phyloP scores from a whole-genome alignment of 2,113 vertebrate genomes.

The Clarias magur region DNA sequence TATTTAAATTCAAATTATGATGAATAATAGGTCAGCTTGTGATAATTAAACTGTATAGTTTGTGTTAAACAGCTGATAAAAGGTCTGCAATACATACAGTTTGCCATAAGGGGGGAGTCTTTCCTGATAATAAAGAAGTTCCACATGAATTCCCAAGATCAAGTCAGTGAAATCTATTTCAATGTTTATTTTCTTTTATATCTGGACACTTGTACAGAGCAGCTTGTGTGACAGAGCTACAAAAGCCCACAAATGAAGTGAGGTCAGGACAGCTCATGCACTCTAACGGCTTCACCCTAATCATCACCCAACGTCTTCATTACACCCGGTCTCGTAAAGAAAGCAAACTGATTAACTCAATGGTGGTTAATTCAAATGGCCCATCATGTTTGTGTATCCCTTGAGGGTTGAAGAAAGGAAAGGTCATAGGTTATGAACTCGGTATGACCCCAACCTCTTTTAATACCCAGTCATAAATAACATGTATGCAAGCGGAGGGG shows the following conservation, averaged over 20 bases:
- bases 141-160: neutral
- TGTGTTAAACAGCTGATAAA: neutral
- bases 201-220: conserved; percentile 8
- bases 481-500: neutral
- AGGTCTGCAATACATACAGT: neutral
- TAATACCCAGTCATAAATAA: conserved; percentile 34
- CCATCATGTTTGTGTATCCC: conserved; percentile 26
- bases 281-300: conserved; percentile 15
- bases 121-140: conserved; percentile 2
- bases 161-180: neutral
- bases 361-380: conserved; percentile 27
- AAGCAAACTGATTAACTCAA: conserved; percentile 34
- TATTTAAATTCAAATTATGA: neutral
- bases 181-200: neutral
- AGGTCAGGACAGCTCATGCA: neutral
- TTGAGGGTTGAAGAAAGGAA: conserved; percentile 19
- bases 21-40: neutral
- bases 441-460: conserved; percentile 8
- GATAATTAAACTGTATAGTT: neutral
- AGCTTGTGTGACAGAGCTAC: neutral
- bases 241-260: neutral
- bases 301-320: conserved; percentile 24
- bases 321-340: conserved; percentile 1
- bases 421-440: conserved; percentile 43
- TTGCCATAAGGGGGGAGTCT: conserved; percentile 37